Percentiles rank a stretch among this genome's conserved stretches.
These are phyloP conservation scores for Eupithecia inturbata DNA, from an alignment of 2,888 invertebrate genomes.

Conservation along the genomic window DNA sequence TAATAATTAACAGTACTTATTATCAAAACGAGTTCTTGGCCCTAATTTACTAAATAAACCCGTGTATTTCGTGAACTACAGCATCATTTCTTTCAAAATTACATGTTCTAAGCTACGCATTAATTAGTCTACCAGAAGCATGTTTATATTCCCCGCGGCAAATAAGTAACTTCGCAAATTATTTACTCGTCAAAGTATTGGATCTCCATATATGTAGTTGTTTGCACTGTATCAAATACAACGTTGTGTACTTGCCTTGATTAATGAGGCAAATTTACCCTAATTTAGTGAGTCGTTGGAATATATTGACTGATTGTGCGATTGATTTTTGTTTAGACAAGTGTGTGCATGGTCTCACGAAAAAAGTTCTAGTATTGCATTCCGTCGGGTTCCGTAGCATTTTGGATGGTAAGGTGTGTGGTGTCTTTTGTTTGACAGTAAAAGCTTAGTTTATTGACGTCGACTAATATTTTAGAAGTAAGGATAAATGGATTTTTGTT, in stretches of 20 bases:
- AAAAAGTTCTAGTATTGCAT: background rate
- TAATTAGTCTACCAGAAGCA: background rate
- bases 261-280: background rate
- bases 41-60: background rate
- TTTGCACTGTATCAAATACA: constrained; percentile 7
- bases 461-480: background rate
- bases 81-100: background rate
- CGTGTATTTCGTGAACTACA: background rate
- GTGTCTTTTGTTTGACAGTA: background rate
- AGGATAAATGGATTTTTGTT: background rate
- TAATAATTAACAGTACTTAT: background rate
- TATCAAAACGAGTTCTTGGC: background rate
- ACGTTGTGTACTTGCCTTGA: background rate
- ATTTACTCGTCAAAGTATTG: constrained; percentile 8
- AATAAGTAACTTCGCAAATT: constrained; percentile 7
- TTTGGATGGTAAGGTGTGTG: background rate
- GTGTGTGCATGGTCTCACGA: background rate
- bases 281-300: background rate
- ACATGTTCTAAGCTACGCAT: background rate
- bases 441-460: background rate
- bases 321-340: background rate
- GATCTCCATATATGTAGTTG: background rate
- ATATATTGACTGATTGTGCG: background rate
- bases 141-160: constrained; percentile 2
- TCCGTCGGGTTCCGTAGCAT: background rate